phyloP scores from a whole-genome alignment of 2,888 invertebrate genomes.

The Poecilobothrus nobilitatus region DNA sequence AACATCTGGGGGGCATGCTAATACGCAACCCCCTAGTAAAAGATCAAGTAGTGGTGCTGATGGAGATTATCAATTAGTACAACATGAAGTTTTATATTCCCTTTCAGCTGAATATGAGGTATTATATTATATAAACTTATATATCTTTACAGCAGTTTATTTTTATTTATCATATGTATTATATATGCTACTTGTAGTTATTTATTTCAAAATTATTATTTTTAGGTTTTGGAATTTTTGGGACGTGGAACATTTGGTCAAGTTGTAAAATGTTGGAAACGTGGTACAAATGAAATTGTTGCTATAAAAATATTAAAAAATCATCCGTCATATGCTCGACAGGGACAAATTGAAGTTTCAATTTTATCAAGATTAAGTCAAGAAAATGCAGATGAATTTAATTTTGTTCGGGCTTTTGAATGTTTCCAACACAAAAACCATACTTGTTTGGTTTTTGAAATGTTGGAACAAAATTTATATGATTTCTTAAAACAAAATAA shows the following conservation, averaged over 20 bases:
- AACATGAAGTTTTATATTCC: slow-evolving; percentile 96
- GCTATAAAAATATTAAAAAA: slow-evolving; percentile 99
- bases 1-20: slow-evolving; percentile 46
- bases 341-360: slow-evolving; percentile 99
- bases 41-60: slow-evolving; percentile 80
- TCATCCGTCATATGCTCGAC: slow-evolving; percentile 99
- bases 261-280: slow-evolving; percentile 99
- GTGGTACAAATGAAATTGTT: slow-evolving; percentile 99
- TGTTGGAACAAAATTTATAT: slow-evolving; percentile 99
- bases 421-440: slow-evolving; percentile 99
- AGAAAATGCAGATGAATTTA: slow-evolving; percentile 98
- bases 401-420: slow-evolving; percentile 99
- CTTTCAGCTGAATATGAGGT: slow-evolving; percentile 82
- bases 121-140: too few relatives aligned
- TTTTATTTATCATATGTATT: too few relatives aligned
- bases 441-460: slow-evolving; percentile 98
- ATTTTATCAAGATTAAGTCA: slow-evolving; percentile 87
- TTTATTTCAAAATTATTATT: slow-evolving; percentile 2
- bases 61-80: slow-evolving; percentile 97
- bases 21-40: slow-evolving; percentile 51
- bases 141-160: neutral
- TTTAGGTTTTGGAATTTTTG: slow-evolving; percentile 93
- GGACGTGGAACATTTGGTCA: slow-evolving; percentile 98
- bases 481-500: slow-evolving; percentile 99
- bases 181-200: too few relatives aligned